Percentiles rank a stretch among this genome's conserved stretches.
phyloP scores from a whole-genome alignment of 2,888 invertebrate species.

The Empis stercorea region DNA sequence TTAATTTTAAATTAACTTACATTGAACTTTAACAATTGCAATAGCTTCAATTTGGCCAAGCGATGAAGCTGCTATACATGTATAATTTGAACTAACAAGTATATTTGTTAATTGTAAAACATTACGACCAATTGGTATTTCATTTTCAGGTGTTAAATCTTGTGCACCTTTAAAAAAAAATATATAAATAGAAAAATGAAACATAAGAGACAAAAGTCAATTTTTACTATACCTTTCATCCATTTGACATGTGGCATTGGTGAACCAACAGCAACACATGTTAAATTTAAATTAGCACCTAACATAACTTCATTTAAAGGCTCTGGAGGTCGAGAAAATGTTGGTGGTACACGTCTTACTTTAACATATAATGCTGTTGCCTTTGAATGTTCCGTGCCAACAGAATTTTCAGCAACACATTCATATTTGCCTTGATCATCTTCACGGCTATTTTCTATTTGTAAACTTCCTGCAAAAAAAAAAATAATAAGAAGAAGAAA shows the following conservation, averaged over 20 bases:
- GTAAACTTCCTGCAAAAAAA: slow-evolving; percentile 42
- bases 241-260: slow-evolving; percentile 97
- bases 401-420: slow-evolving; percentile 86
- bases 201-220: too few relatives aligned
- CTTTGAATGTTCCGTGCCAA: slow-evolving; percentile 88
- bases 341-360: slow-evolving; percentile 90
- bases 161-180: slow-evolving; percentile 41
- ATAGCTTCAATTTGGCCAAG: slow-evolving; percentile 82
- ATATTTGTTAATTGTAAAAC: slow-evolving; percentile 76
- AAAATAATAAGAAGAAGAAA: too few relatives aligned
- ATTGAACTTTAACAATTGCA: slow-evolving; percentile 89
- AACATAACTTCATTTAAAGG: slow-evolving; percentile 78
- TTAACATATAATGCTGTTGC: slow-evolving; percentile 83
- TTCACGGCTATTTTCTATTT: slow-evolving; percentile 80
- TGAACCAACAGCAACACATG: slow-evolving; percentile 94
- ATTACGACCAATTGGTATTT: slow-evolving; percentile 73
- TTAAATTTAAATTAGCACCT: slow-evolving; percentile 80
- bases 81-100: slow-evolving; percentile 88
- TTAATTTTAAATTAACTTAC: slow-evolving; percentile 46
- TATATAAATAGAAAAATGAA: neutral
- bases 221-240: slow-evolving; percentile 52
- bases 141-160: slow-evolving; percentile 81
- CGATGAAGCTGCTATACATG: slow-evolving; percentile 90
- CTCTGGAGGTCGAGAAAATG: slow-evolving; percentile 87
- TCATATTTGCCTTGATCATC: slow-evolving; percentile 93